phyloP scores from a whole-genome alignment of 2,888 invertebrate genomes.

The Cheiracanthium punctorium region DNA sequence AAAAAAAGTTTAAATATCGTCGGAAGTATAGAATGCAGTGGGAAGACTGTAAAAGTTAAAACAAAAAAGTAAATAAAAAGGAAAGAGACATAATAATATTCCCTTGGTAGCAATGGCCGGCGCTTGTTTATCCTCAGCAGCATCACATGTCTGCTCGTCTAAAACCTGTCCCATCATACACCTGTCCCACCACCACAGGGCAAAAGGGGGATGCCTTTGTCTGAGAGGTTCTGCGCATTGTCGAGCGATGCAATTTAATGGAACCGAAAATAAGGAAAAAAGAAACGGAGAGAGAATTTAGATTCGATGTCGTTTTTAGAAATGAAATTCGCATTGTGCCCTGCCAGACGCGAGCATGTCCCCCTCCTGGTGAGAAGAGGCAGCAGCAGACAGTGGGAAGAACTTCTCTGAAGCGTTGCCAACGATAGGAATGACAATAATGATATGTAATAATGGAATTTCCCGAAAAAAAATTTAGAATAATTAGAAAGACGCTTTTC shows the following conservation, averaged over 20 bases:
- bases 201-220: background rate
- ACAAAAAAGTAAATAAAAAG: background rate
- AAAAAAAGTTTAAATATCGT: too few species aligned
- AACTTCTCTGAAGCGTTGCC: too few species aligned
- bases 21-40: too few species aligned
- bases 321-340: background rate
- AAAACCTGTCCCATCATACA: conserved; percentile 8
- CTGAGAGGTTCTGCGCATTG: background rate
- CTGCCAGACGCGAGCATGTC: too few species aligned
- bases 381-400: too few species aligned
- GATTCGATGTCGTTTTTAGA: background rate
- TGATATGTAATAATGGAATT: too few species aligned
- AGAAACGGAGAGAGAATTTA: background rate
- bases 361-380: background rate
- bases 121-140: background rate
- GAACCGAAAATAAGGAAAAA: background rate
- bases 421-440: too few species aligned
- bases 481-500: too few species aligned
- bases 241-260: background rate
- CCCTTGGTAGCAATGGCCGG: background rate
- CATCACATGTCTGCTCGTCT: background rate
- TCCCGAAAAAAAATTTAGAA: too few species aligned
- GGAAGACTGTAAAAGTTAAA: too few species aligned
- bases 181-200: conserved; percentile 10
- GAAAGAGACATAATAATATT: background rate